Percentiles rank a stretch among this genome's conserved stretches.
Conservation (phyloP, 2,888 invertebrate species). For the Pherbina coryleti region DNA sequence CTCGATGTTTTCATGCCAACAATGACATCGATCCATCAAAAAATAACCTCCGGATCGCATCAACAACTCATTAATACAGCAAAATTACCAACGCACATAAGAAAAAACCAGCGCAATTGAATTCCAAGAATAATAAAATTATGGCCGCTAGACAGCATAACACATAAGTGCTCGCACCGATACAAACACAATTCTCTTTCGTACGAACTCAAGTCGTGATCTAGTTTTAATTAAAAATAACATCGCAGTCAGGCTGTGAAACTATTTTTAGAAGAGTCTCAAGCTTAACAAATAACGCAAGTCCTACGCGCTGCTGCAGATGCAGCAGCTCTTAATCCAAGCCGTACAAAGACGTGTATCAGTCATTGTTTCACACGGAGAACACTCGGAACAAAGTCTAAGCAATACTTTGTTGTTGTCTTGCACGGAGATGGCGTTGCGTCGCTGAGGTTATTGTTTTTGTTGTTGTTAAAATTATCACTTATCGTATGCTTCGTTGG, state of each 20-base stretch:
- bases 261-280: conserved; percentile 58
- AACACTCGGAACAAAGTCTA: conserved; percentile 34
- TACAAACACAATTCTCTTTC: conserved; percentile 26
- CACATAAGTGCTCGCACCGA: not conserved
- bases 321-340: conserved; percentile 11
- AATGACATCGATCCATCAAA: conserved; percentile 6
- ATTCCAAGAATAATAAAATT: not conserved
- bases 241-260: conserved; percentile 51
- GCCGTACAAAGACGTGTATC: not conserved
- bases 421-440: not conserved
- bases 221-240: conserved; percentile 63
- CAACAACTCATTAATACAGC: conserved; percentile 3
- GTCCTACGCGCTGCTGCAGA: not conserved
- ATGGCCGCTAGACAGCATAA: not conserved
- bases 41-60: not conserved
- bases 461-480: too few species aligned
- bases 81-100: not conserved
- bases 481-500: too few species aligned
- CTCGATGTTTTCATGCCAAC: not conserved
- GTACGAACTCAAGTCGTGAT: conserved; percentile 55
- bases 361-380: conserved; percentile 16
- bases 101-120: not conserved
- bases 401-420: conserved; percentile 14
- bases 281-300: not conserved
- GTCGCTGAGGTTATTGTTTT: not conserved